These are phyloP conservation scores for Serranochromis macrocephalus DNA, from an alignment of 2,113 vertebrate genomes.

Conservation along the genomic window DNA sequence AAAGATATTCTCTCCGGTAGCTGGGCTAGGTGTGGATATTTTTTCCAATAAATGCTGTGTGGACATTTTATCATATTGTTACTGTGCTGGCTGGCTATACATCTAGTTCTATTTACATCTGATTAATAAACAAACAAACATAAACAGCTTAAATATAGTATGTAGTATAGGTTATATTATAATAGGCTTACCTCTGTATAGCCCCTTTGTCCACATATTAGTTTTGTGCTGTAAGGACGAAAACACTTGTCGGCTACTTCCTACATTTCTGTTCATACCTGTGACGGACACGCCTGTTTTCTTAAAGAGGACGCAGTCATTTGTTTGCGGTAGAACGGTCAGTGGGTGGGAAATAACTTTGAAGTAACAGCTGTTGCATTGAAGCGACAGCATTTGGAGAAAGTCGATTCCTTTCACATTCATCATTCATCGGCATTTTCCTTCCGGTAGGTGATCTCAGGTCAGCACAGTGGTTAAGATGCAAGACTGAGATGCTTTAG, in stretches of 20 bases:
- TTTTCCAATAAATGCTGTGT: not conserved
- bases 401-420: not conserved
- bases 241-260: conserved; percentile 14
- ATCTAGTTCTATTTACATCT: not conserved
- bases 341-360: not conserved
- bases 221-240: not conserved
- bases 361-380: not conserved
- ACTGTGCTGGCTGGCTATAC: not conserved
- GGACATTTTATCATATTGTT: not conserved
- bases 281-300: conserved; percentile 40
- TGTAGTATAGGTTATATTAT: not conserved
- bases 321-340: not conserved
- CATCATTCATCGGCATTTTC: not conserved
- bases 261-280: conserved; percentile 21
- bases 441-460: not conserved
- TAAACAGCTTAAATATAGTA: not conserved
- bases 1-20: not conserved
- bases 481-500: not conserved
- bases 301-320: conserved; percentile 44
- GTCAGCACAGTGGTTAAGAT: not conserved
- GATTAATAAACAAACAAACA: not conserved
- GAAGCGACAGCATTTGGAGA: not conserved
- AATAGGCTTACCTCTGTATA: conserved; percentile 33
- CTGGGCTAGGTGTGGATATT: not conserved
- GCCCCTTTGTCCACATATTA: conserved; percentile 15